phyloP scores from a whole-genome alignment of 2,888 invertebrate species.

The Cyrtodaria siliqua region DNA sequence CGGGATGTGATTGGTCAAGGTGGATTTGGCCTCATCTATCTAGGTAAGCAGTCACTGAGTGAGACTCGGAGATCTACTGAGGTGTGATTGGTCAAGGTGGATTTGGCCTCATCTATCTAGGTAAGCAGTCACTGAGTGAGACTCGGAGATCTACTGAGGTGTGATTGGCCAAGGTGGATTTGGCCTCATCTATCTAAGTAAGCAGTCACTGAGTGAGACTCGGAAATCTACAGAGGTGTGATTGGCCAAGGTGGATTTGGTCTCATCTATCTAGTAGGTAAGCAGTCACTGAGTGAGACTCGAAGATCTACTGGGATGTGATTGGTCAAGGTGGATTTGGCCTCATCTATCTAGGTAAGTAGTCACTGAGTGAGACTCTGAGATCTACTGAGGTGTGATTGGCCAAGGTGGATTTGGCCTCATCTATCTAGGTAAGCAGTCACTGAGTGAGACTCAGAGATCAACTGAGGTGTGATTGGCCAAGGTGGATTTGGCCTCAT shows the following conservation, averaged over 20 bases:
- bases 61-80: no score
- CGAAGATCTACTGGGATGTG: constrained; percentile 92
- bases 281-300: no score
- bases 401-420: constrained; percentile 97
- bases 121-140: no score
- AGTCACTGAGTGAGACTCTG: no score
- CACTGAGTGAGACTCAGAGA: no score
- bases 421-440: constrained; percentile 92
- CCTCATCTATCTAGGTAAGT: constrained; percentile 94
- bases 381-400: constrained; percentile 94
- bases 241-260: constrained; percentile 92
- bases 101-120: constrained; percentile 97
- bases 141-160: no score
- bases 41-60: constrained; percentile 89
- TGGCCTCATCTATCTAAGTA: constrained; percentile 96
- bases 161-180: constrained; percentile 97
- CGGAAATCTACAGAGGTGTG: constrained; percentile 88
- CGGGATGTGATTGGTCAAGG: constrained; percentile 85
- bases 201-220: no score
- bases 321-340: constrained; percentile 98
- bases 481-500: constrained; percentile 96
- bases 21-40: constrained; percentile 97
- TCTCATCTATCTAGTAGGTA: constrained; percentile 94
- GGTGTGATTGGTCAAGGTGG: constrained; percentile 95
- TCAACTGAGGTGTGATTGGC: constrained; percentile 87